Conservation (phyloP, 2,113 vertebrate species). For the Callocephalon fimbriatum region DNA sequence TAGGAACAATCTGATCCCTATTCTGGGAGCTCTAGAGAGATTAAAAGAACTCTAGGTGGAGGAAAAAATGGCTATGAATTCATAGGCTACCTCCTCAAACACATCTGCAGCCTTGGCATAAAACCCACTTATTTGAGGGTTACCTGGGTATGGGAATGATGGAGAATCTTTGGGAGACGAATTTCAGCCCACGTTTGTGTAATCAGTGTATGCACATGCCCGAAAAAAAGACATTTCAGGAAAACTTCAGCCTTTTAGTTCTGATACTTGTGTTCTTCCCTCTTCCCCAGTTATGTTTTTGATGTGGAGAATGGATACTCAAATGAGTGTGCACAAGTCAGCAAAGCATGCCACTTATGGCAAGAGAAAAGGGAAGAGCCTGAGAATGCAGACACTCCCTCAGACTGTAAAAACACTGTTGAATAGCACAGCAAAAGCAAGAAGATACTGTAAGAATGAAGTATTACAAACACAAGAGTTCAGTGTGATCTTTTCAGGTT, state of each 20-base stretch:
- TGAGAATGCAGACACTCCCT: not conserved
- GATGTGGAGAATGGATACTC: not conserved
- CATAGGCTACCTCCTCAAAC: not conserved
- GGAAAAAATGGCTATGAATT: not conserved
- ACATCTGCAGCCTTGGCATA: not conserved
- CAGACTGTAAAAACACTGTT: constrained; percentile 25
- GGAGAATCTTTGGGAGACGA: not conserved
- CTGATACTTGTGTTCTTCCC: not conserved
- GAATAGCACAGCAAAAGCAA: not conserved
- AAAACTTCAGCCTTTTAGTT: not conserved
- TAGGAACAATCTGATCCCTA: not conserved
- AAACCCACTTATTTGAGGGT: not conserved
- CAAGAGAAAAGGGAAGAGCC: constrained; percentile 12
- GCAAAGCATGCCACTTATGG: not conserved
- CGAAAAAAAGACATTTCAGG: not conserved
- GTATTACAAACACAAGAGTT: not conserved
- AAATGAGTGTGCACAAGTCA: not conserved
- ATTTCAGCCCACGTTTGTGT: not conserved
- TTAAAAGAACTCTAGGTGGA: not conserved
- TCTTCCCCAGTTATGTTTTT: not conserved
- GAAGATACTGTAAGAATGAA: not conserved
- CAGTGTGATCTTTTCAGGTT: not conserved
- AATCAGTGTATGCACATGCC: not conserved
- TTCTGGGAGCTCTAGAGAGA: not conserved
- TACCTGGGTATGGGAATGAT: not conserved